These are phyloP conservation scores for Steatocranus sp. DNA, from an alignment of 2,797 vertebrate species.

Conservation along the genomic window DNA sequence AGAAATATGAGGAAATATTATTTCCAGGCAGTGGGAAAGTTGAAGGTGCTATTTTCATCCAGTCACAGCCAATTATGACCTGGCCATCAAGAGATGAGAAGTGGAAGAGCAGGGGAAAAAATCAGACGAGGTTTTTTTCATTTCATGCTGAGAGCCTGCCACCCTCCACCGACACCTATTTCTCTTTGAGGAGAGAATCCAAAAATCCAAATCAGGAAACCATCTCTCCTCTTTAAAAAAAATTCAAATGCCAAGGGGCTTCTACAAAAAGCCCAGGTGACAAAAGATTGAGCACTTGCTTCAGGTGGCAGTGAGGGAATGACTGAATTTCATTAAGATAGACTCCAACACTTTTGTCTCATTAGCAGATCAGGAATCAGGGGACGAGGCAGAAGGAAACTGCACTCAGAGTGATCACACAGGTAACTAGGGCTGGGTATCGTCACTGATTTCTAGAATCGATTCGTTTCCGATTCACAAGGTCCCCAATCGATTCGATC, in stretches of 20 bases:
- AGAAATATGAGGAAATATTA: not conserved
- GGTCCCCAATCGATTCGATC: no score
- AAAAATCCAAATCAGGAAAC: conserved; percentile 14
- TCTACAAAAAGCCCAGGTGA: not conserved
- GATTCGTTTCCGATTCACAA: no score
- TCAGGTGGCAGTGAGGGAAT: not conserved
- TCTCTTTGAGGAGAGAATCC: conserved; percentile 6
- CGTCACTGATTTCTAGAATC: no score
- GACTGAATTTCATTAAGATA: conserved; percentile 65
- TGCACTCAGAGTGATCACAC: conserved; percentile 54
- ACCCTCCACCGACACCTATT: not conserved
- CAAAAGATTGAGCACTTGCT: conserved; percentile 2
- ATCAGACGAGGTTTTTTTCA: conserved; percentile 10
- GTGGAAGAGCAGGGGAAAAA: not conserved
- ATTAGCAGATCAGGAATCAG: conserved; percentile 62
- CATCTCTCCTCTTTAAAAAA: conserved; percentile 20
- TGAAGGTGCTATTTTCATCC: not conserved
- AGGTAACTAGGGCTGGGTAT: no score
- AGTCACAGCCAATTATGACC: conserved; percentile 27
- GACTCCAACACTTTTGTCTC: conserved; percentile 59
- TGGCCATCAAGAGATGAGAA: not conserved
- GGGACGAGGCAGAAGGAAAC: conserved; percentile 58
- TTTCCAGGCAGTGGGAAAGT: not conserved
- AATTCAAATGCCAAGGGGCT: not conserved
- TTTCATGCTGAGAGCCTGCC: not conserved